Evolutionary conservation across 2,113 vertebrate species (phyloP).

Genomic region (Mandrillus leucophaeus): DNA sequence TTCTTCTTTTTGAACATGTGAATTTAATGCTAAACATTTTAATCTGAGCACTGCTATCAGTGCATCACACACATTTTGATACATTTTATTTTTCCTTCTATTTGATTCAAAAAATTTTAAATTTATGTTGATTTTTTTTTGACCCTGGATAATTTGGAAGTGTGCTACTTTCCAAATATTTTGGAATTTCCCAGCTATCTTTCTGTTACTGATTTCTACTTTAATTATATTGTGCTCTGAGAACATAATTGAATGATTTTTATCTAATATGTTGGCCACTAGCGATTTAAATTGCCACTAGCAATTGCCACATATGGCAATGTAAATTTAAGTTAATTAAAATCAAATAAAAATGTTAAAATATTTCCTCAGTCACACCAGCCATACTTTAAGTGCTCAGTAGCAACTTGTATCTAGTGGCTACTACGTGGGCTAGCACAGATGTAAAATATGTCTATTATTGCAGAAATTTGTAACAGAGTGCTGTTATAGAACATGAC

Average conservation of each 20-base stretch:
- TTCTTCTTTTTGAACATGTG: not conserved
- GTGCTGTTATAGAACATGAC: not conserved
- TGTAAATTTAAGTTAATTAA: not conserved
- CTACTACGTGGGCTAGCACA: not conserved
- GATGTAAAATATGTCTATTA: not conserved
- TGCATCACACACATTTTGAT: not conserved
- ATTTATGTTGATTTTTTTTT: not conserved
- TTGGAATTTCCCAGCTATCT: not conserved
- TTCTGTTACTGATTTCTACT: not conserved
- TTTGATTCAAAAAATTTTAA: not conserved
- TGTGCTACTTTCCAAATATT: not conserved
- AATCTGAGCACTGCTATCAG: not conserved
- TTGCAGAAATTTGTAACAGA: not conserved
- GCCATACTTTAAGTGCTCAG: not conserved
- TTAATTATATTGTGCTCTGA: not conserved
- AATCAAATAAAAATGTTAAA: not conserved
- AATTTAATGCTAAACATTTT: not conserved
- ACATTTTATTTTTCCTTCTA: not conserved
- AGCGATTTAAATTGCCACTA: not conserved
- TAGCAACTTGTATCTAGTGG: not conserved
- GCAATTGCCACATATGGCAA: not conserved
- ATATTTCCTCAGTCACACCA: not conserved
- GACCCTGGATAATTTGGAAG: not conserved
- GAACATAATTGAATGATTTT: not conserved
- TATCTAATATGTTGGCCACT: not conserved